A percentile compares a stretch with the other conserved stretches of the same genome.
These are phyloP conservation scores for Eupeodes corollae DNA, from an alignment of 1,140 invertebrate species.

Conservation along the genomic window DNA sequence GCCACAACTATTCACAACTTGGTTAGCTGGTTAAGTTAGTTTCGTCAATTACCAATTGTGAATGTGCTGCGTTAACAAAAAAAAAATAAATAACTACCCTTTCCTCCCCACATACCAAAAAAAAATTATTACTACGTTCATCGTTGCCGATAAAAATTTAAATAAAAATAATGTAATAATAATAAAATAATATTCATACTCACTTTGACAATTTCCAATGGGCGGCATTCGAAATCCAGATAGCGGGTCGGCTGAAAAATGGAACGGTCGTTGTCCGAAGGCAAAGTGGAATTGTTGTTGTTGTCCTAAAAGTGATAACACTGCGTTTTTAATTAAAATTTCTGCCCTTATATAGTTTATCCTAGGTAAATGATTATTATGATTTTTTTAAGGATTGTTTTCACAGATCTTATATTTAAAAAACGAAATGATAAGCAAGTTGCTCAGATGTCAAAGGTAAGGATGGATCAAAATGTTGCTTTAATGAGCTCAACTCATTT, in stretches of 20 bases:
- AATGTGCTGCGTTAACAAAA: no score
- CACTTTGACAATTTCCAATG: slow-evolving; percentile 76
- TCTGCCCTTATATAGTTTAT: slow-evolving; percentile 31
- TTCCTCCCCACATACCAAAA: no score
- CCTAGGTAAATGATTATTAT: background rate
- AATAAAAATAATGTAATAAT: background rate
- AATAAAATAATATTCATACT: slow-evolving; percentile 41
- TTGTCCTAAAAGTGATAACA: slow-evolving; percentile 79
- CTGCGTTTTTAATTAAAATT: slow-evolving; percentile 48
- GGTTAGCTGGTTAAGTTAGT: no score
- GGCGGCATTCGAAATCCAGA: slow-evolving; percentile 74
- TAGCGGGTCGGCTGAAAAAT: slow-evolving; percentile 68
- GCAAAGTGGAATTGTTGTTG: slow-evolving; percentile 86
- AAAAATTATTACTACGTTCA: no score
- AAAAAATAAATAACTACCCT: no score
- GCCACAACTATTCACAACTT: no score
- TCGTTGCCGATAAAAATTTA: background rate
- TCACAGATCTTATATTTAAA: no score
- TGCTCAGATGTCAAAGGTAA: no score
- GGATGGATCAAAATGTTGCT: no score
- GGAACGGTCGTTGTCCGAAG: slow-evolving; percentile 76
- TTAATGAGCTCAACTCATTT: no score
- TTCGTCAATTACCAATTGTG: no score
- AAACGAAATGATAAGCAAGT: no score
- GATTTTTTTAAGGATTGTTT: background rate